Percentiles rank a stretch among this genome's conserved stretches.
Conservation (phyloP, 2,888 invertebrate genomes). For the Salpingus planirostris region DNA sequence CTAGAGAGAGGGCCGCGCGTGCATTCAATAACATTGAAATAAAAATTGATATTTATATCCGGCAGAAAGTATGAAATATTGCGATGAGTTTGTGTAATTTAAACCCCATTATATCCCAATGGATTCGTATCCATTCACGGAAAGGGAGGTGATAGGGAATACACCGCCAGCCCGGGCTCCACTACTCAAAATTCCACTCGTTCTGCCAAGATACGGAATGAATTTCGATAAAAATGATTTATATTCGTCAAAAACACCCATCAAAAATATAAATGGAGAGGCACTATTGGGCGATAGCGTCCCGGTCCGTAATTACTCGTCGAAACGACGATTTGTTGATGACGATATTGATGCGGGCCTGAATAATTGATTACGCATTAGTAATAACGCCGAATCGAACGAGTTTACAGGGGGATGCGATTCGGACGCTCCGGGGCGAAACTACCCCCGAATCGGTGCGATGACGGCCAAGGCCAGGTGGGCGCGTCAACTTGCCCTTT, state of each 20-base stretch:
- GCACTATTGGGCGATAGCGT: conserved; percentile 8
- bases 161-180: conserved; percentile 10
- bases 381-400: no score
- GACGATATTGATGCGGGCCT: conserved; percentile 6
- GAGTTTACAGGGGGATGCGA: no score
- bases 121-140: conserved; percentile 17
- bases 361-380: conserved; percentile 6
- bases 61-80: conserved; percentile 4
- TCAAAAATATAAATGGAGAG: conserved; percentile 13
- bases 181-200: conserved; percentile 16
- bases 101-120: conserved; percentile 18
- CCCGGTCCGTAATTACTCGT: conserved; percentile 10
- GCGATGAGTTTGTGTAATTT: conserved; percentile 11
- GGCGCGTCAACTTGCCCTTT: no score
- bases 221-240: conserved; percentile 18
- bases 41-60: conserved; percentile 20
- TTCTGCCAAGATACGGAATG: conserved; percentile 16
- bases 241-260: conserved; percentile 16
- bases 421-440: no score
- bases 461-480: no score
- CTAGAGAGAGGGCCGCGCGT: no score
- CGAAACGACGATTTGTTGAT: conserved; percentile 13
- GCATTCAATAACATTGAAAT: no score
- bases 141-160: conserved; percentile 16
- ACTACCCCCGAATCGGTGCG: no score